phyloP scores from a whole-genome alignment of 2,113 vertebrate species.

The Peromyscus polionotus region DNA sequence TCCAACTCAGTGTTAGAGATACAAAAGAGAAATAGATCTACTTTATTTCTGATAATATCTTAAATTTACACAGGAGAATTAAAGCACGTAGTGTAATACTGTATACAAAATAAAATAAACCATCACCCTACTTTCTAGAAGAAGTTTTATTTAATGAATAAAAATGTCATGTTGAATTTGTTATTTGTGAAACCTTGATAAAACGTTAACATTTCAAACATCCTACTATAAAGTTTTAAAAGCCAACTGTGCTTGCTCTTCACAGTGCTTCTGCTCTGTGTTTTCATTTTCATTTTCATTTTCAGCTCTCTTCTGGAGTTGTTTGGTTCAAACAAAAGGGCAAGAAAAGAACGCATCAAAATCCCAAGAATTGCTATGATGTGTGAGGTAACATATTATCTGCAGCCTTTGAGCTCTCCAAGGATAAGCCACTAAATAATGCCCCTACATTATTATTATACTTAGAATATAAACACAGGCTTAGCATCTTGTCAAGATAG shows the following conservation, averaged over 20 bases:
- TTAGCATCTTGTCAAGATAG: constrained; percentile 76
- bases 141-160: background rate
- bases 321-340: constrained; percentile 74
- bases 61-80: background rate
- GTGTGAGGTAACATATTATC: constrained; percentile 76
- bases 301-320: constrained; percentile 41
- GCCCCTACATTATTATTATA: constrained; percentile 79
- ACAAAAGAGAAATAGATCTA: background rate
- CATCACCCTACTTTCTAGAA: background rate
- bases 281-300: constrained; percentile 73
- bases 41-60: background rate
- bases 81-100: background rate
- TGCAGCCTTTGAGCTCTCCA: constrained; percentile 66
- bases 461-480: constrained; percentile 78
- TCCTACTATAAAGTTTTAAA: background rate
- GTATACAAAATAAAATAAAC: background rate
- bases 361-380: constrained; percentile 64
- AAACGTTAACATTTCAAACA: constrained; percentile 35
- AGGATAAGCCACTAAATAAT: constrained; percentile 73
- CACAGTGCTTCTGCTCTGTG: constrained; percentile 21
- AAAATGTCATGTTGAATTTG: background rate
- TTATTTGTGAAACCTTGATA: background rate
- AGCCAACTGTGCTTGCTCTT: background rate
- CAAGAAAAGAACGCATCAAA: constrained; percentile 65
- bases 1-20: background rate